Conservation (phyloP, 2,797 vertebrate genomes). For the Tamandua tetradactyla region DNA sequence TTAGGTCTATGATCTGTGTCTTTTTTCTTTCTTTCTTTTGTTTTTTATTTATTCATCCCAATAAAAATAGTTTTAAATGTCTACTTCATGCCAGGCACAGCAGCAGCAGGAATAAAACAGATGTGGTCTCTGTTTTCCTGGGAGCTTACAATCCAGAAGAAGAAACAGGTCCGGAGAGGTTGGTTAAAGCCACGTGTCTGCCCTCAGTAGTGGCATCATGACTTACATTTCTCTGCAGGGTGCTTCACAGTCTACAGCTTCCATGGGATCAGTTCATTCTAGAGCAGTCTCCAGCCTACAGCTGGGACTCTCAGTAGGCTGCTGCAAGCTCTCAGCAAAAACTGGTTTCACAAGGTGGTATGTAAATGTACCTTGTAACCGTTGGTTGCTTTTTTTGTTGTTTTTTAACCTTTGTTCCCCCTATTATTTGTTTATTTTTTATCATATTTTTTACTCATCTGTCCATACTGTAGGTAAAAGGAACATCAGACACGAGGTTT, state of each 20-base stretch:
- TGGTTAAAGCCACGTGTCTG: not conserved
- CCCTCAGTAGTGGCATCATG: not conserved
- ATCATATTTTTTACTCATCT: too few relatives aligned
- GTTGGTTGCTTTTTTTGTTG: too few relatives aligned
- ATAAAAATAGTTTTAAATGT: not conserved
- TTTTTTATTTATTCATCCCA: not conserved
- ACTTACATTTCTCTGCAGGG: not conserved
- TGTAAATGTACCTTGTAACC: fast-evolving
- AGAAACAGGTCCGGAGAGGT: not conserved
- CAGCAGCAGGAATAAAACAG: not conserved
- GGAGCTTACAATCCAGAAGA: not conserved
- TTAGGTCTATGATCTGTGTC: conserved; percentile 19
- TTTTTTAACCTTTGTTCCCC: too few relatives aligned
- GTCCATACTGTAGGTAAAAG: too few relatives aligned
- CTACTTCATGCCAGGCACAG: not conserved
- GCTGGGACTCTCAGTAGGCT: not conserved
- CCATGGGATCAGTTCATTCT: not conserved
- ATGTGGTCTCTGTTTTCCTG: not conserved
- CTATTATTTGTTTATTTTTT: too few relatives aligned
- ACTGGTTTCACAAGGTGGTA: too few relatives aligned
- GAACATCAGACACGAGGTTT: too few relatives aligned
- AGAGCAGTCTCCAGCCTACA: not conserved
- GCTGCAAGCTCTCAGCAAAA: not conserved
- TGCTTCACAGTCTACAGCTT: not conserved
- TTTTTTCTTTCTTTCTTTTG: too few relatives aligned